Conservation (phyloP, 2,888 invertebrate genomes). For the Drosophila antonietae region DNA sequence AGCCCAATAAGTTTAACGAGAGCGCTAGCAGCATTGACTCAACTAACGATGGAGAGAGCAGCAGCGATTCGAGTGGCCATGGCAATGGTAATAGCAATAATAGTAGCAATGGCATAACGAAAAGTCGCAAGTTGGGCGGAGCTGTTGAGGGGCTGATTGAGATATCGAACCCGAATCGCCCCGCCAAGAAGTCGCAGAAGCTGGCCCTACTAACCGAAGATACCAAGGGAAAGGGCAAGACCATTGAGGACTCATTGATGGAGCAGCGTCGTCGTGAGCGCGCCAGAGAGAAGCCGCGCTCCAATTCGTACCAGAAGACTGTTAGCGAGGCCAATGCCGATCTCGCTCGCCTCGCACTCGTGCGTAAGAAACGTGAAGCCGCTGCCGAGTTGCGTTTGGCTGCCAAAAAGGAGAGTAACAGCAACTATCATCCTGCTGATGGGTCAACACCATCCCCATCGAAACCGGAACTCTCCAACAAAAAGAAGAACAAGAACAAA, state of each 20-base stretch:
- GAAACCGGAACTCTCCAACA: conserved; percentile 6
- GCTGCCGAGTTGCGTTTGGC: conserved; percentile 54
- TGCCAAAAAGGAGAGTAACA: conserved; percentile 25
- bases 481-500: conserved; percentile 15
- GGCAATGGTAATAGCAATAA: background rate
- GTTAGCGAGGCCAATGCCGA: conserved; percentile 32
- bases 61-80: background rate
- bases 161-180: conserved; percentile 57
- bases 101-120: background rate
- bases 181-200: conserved; percentile 6
- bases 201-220: background rate
- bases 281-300: conserved; percentile 5
- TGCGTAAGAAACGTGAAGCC: conserved; percentile 52
- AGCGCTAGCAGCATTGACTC: background rate
- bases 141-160: conserved; percentile 41
- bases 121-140: conserved; percentile 4
- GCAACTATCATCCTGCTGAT: background rate
- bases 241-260: background rate
- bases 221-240: background rate
- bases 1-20: background rate
- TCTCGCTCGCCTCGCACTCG: conserved; percentile 46
- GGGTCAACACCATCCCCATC: background rate
- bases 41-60: background rate
- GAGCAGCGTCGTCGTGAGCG: conserved; percentile 5
- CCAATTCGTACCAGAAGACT: background rate